Conservation (phyloP, 64 coral and sea anemone species). For the Anthopleura sola region DNA sequence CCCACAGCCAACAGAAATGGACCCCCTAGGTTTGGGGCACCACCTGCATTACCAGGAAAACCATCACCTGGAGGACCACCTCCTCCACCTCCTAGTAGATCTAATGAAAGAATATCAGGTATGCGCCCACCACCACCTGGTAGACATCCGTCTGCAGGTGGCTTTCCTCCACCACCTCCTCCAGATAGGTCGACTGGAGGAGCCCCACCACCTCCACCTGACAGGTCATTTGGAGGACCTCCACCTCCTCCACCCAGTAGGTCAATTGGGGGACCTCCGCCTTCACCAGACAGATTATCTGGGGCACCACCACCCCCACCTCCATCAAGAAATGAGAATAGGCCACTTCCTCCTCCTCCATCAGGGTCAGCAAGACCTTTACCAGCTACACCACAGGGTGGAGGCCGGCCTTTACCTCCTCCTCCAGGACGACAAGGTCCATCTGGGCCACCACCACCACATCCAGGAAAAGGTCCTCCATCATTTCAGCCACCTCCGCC, state of each 20-base stretch:
- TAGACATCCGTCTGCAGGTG: neutral
- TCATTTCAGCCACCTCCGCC: conserved; percentile 10
- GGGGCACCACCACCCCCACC: conserved; percentile 51
- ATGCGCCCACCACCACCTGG: conserved; percentile 32
- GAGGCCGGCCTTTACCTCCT: conserved; percentile 33
- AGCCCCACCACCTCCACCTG: conserved; percentile 41
- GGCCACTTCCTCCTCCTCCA: conserved; percentile 23
- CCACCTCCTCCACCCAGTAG: conserved; percentile 66
- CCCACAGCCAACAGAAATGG: conserved; percentile 14
- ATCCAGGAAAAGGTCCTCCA: neutral
- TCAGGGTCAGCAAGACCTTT: conserved; percentile 6
- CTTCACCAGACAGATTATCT: conserved; percentile 44
- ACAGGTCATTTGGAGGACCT: conserved; percentile 19
- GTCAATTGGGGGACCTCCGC: conserved; percentile 47
- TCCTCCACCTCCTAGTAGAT: conserved; percentile 59
- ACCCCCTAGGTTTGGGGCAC: conserved; percentile 50
- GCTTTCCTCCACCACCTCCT: conserved; percentile 5
- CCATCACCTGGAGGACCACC: conserved; percentile 16
- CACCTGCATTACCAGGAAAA: conserved; percentile 41
- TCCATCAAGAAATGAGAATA: neutral
- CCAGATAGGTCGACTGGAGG: conserved; percentile 34
- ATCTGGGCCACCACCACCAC: conserved; percentile 36
- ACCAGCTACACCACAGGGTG: conserved; percentile 16
- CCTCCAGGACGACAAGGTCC: conserved; percentile 6
- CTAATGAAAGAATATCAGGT: conserved; percentile 41